Base-by-base conservation (phyloP, 2,113 vertebrate species). In the Balaenoptera acutorostrata region DNA sequence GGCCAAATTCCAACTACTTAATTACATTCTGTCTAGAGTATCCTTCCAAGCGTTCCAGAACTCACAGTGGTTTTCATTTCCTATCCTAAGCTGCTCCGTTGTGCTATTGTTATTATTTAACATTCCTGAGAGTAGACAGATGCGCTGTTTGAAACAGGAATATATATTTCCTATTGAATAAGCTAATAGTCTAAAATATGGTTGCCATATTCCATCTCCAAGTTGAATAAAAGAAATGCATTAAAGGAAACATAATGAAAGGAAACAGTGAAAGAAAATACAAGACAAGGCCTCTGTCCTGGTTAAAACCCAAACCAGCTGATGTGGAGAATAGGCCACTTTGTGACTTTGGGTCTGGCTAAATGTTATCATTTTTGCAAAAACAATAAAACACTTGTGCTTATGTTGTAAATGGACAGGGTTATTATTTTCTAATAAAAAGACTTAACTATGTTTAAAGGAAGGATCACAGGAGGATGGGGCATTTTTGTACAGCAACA, bases 1-100 rank as follows among this genome's bases (percentile, higher is more conserved):
- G 52, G 52, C 52, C 95, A 96, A 78, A 97, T 97, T 96, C 97
- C 92, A 55, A 88, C 86, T 72, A 71, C 89, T 98, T 97, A 95
- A 95, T 98, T 95, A 88, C 87, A 93, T 97, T 96, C 89, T 23
- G 78, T 96, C 83, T 77, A 63, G 77, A 85, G 86, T 97, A 87
- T 89, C 97, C 92, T 97, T 88, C 92, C 93, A 95, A 93, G 77
- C 46, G 89, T 85, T 96, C 89, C 95, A 93, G 89, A 93, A 66
- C 90, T 63, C 97, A 49, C 52, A 83, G 96, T 95, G 97, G 88
- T 96, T 97, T 97, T 97, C 92, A 96, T 98, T 98, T 98, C 96
- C 96, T 96, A 95, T 61, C 90, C 94, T 72, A 41, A 93, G 89
- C 88, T 68, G 80, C 95, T 95, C 46, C 7, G 93, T 63, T 80